These are phyloP conservation scores for Neoaliturus tenellus DNA, from an alignment of 2,888 invertebrate species.

Conservation along the genomic window DNA sequence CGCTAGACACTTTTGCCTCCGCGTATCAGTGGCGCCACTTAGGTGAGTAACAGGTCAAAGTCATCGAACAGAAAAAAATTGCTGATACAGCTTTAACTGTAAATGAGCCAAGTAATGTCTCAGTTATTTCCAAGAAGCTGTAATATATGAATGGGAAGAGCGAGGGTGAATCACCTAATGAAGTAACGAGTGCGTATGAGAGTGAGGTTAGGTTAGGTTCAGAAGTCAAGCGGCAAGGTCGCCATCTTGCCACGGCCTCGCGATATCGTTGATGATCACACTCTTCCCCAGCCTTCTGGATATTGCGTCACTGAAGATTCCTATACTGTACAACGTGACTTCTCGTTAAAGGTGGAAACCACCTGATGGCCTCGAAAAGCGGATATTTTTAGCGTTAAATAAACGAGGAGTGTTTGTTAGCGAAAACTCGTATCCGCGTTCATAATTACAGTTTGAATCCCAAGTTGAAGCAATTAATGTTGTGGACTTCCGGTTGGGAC, in stretches of 20 bases:
- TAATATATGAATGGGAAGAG: not conserved
- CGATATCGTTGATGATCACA: constrained; percentile 23
- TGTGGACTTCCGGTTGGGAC: too few species aligned
- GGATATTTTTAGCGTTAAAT: not conserved
- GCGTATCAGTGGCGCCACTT: too few species aligned
- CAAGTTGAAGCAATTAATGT: too few species aligned
- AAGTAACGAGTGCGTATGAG: not conserved
- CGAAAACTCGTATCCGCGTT: not conserved
- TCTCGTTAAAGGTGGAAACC: constrained; percentile 5
- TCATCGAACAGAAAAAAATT: not conserved
- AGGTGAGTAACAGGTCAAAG: not conserved
- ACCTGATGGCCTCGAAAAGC: not conserved
- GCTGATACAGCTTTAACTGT: not conserved
- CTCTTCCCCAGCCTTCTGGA: not conserved
- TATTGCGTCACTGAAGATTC: constrained; percentile 13
- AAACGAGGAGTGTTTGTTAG: not conserved
- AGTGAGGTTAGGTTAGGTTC: constrained; percentile 37
- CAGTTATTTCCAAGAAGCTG: not conserved
- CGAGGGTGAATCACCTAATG: not conserved
- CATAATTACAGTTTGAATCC: too few species aligned
- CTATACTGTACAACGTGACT: constrained; percentile 6
- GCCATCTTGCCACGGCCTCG: constrained; percentile 42
- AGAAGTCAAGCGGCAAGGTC: constrained; percentile 27
- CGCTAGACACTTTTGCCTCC: too few species aligned
- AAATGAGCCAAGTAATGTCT: not conserved